Evolutionary conservation across 92 coral and sea anemone genomes (phyloP).

Genomic region (Paramuricea clavata): DNA sequence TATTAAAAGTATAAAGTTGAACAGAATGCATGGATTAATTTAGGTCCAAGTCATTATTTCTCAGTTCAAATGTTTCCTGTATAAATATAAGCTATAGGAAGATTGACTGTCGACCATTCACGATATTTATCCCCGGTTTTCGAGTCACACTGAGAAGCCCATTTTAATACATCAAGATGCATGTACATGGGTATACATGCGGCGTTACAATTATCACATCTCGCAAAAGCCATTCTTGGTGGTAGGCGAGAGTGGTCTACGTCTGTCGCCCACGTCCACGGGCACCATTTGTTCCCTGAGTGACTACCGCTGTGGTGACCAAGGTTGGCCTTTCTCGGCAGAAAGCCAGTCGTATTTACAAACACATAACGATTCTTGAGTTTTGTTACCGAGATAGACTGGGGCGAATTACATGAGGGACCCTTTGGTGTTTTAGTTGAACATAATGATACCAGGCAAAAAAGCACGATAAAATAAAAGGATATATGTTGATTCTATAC

Average conservation of each 20-base stretch:
- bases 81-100: neutral
- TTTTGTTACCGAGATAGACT: too few species aligned
- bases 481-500: neutral
- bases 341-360: neutral
- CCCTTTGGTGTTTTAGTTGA: neutral
- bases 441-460: neutral
- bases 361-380: neutral
- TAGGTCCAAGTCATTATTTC: neutral
- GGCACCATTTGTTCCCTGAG: conserved; percentile 11
- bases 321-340: too few species aligned
- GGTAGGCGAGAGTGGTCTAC: neutral
- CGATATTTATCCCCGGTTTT: conserved; percentile 3
- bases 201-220: neutral
- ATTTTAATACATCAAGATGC: neutral
- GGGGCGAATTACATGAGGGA: too few species aligned
- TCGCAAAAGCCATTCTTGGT: neutral
- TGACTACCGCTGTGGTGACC: neutral
- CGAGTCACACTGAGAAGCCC: neutral
- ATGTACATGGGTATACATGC: neutral
- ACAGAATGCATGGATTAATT: neutral
- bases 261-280: neutral
- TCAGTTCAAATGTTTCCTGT: neutral
- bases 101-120: neutral
- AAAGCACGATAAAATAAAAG: neutral
- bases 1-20: too few species aligned